Evolutionary conservation across 2,797 vertebrate genomes (phyloP), one percentile per base, ranked within the genome.

Genomic region (Enteromius treurensis): DNA sequence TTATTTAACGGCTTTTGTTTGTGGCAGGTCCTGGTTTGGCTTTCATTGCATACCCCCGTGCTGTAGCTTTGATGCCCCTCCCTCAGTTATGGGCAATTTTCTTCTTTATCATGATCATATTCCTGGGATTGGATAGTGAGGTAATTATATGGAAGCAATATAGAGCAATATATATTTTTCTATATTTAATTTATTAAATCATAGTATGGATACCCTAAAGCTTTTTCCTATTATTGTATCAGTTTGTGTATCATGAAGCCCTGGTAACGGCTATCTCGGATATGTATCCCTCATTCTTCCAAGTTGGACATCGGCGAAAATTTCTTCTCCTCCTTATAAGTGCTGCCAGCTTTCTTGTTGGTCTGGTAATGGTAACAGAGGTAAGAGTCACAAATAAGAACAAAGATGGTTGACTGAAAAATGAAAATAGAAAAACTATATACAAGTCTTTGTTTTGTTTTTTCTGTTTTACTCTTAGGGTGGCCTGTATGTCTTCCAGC

Each of bases 61-160:
- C 98, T 14, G 96, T 99, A 85, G 95, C 96, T 2, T 90, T 98
- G 89, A 99, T 99, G 97, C 98, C 98, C 0, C 65, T 95, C 7
- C 97, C 98, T 77, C 98, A 97, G 84, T 94, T 99, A 67, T 99
- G 98, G 98, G 96, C 98, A 15, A 92, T 96, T 88, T 96, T 96
- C 77, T 99, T 99, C 92, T 99, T 99, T 85, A 75, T 98, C 68
- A 99, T 99, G 98, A 91, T 99, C 84, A 93, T 99, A 87, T 96
- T 99, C 82, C 89, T 99, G 68, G 98, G 98, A 67, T 92, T 99
- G 85, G 98, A 99, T 87, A 98, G 96, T 88, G 96, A 98, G 96
- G 98, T 98, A 90, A 68, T 83, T 80, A 15, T 15, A 42, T 37
- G 2, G 14, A 37, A 34, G 47, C 47, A 23, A 37, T 34, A 10